Conservation (phyloP, 2,797 vertebrate genomes). For the Lophius americanus region DNA sequence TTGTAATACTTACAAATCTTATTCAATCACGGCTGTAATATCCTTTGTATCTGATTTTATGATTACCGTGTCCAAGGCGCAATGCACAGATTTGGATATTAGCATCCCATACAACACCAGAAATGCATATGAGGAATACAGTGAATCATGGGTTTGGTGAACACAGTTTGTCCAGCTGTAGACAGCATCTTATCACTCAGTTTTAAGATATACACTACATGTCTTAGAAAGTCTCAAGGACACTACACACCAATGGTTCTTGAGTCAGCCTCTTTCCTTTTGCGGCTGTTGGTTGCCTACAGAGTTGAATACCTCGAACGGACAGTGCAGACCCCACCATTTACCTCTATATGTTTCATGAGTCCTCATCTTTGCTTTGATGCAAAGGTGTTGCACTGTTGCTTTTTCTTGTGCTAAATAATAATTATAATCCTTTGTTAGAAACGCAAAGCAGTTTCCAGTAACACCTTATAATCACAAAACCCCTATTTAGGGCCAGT, state of each 20-base stretch:
- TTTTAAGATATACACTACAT: constrained; percentile 19
- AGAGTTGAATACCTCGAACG: too few relatives aligned
- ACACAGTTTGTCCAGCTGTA: constrained; percentile 22
- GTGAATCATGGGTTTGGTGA: constrained; percentile 31
- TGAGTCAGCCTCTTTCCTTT: constrained; percentile 5
- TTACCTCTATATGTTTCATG: too few relatives aligned
- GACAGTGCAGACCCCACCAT: too few relatives aligned
- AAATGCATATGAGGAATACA: constrained; percentile 36
- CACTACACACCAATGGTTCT: constrained; percentile 12
- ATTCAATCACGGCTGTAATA: constrained; percentile 56
- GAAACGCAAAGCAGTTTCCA: too few relatives aligned
- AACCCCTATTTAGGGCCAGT: too few relatives aligned
- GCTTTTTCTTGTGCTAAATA: too few relatives aligned
- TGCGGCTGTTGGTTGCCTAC: constrained; percentile 5
- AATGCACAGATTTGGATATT: constrained; percentile 48
- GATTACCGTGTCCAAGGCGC: constrained; percentile 30
- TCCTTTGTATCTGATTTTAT: constrained; percentile 66
- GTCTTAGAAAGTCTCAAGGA: constrained; percentile 28
- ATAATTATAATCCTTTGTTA: too few relatives aligned
- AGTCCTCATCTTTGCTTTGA: too few relatives aligned
- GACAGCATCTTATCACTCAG: constrained; percentile 55
- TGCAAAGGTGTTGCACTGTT: too few relatives aligned
- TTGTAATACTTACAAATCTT: constrained; percentile 61
- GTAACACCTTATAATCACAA: too few relatives aligned
- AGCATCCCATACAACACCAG: constrained; percentile 25